Conservation (phyloP, 2,113 vertebrate species). For the Parus major region DNA sequence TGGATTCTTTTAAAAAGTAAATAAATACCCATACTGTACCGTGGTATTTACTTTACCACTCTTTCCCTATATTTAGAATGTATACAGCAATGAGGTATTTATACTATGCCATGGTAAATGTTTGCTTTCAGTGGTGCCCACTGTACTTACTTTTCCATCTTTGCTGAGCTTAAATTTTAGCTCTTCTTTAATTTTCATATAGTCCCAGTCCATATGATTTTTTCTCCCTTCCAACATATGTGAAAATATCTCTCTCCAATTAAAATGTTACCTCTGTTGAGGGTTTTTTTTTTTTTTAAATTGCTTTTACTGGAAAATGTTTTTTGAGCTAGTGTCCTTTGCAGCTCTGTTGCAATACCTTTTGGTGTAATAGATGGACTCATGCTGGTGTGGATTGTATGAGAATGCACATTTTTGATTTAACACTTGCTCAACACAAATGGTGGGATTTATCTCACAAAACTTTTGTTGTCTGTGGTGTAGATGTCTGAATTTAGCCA, state of each 20-base stretch:
- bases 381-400: not conserved
- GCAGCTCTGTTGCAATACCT: not conserved
- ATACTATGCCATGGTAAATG: constrained; percentile 67
- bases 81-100: constrained; percentile 63
- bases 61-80: constrained; percentile 65
- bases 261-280: not conserved
- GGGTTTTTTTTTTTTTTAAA: not conserved
- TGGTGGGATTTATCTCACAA: not conserved
- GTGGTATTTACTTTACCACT: constrained; percentile 56
- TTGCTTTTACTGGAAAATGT: not conserved
- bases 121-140: constrained; percentile 56
- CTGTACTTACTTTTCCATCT: constrained; percentile 60
- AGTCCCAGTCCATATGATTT: not conserved
- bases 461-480: not conserved
- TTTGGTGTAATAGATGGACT: not conserved
- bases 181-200: constrained; percentile 6
- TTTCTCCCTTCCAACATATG: not conserved
- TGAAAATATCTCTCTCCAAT: not conserved
- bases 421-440: not conserved
- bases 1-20: constrained; percentile 43
- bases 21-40: constrained; percentile 57
- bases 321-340: not conserved
- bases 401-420: not conserved
- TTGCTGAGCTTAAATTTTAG: constrained; percentile 25
- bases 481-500: not conserved